Conservation (phyloP, 2,797 vertebrate species). For the Tenualosa ilisha region DNA sequence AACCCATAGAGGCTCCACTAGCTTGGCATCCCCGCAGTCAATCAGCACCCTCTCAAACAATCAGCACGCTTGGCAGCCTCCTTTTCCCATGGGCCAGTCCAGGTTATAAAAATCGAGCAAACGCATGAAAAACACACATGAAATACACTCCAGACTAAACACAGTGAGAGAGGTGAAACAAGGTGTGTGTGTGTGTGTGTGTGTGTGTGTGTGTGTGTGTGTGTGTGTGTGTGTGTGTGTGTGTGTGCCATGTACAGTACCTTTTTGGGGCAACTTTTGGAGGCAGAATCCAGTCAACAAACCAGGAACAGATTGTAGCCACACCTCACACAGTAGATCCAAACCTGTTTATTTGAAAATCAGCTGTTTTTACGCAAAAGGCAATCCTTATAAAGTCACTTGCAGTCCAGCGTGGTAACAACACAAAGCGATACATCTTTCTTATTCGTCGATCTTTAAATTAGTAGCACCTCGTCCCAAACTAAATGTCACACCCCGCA, state of each 20-base stretch:
- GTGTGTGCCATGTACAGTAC: conserved; percentile 8
- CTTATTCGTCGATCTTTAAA: not conserved
- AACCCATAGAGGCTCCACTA: not conserved
- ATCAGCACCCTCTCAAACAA: conserved; percentile 19
- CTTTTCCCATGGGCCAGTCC: conserved; percentile 11
- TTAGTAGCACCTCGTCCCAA: not conserved
- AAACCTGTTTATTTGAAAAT: not conserved
- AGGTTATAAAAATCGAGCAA: conserved; percentile 10
- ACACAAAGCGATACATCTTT: not conserved
- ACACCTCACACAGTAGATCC: not conserved
- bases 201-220: not conserved
- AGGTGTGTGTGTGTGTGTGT: not conserved
- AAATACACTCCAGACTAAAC: not conserved
- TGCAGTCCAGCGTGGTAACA: not conserved
- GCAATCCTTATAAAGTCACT: not conserved
- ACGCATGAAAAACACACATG: not conserved
- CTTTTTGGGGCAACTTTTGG: conserved; percentile 22
- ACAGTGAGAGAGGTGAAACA: not conserved
- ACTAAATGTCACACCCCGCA: not conserved
- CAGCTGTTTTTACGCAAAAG: not conserved
- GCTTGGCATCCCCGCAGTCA: not conserved
- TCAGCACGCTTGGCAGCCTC: not conserved
- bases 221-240: not conserved
- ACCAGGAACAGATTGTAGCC: not conserved
- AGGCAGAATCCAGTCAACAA: not conserved